phyloP scores from a whole-genome alignment of 2,888 invertebrate species.

The Meghimatium bilineatum region DNA sequence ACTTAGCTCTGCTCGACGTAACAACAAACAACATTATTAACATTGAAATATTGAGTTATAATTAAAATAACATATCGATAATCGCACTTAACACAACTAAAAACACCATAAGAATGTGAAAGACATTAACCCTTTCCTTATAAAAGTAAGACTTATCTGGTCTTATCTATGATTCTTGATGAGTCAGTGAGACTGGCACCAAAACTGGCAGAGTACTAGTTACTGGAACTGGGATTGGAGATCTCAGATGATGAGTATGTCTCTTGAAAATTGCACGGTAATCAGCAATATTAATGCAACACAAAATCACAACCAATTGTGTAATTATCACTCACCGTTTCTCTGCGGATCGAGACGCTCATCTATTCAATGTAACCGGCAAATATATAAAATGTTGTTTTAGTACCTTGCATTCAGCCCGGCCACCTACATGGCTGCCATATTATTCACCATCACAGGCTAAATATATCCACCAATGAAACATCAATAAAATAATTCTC shows the following conservation, averaged over 20 bases:
- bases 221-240: background rate
- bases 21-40: too few relatives aligned
- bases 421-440: slow-evolving; percentile 53
- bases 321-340: slow-evolving; percentile 11
- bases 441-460: slow-evolving; percentile 51
- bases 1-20: too few relatives aligned
- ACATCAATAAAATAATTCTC: slow-evolving; percentile 13
- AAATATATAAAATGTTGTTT: slow-evolving; percentile 3
- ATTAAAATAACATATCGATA: background rate
- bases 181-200: slow-evolving; percentile 39
- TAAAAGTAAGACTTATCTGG: background rate
- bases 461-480: slow-evolving; percentile 46
- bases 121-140: background rate
- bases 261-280: background rate
- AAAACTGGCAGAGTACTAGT: background rate
- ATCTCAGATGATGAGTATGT: background rate
- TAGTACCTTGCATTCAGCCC: slow-evolving; percentile 26
- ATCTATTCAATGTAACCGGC: slow-evolving; percentile 22
- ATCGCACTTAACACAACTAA: background rate
- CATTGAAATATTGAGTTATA: background rate
- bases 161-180: slow-evolving; percentile 35
- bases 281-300: background rate
- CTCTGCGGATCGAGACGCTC: background rate
- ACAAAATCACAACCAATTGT: background rate
- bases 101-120: background rate